These are phyloP conservation scores for Artemisiospiza belli DNA, from an alignment of 2,113 vertebrate genomes.

Conservation along the genomic window DNA sequence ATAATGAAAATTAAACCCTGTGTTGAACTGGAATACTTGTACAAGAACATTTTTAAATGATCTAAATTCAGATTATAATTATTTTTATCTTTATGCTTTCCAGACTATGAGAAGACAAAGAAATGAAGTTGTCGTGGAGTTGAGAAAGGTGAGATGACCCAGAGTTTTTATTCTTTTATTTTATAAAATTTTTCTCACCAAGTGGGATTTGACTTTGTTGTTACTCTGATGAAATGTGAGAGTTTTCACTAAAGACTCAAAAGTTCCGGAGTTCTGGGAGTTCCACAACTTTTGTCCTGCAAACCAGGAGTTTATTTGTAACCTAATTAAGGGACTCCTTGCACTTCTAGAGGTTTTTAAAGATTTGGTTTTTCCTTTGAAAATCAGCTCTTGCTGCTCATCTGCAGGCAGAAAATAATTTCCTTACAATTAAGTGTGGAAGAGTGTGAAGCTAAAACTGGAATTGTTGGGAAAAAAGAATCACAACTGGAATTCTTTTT, in stretches of 20 bases:
- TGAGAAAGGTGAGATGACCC: conserved; percentile 88
- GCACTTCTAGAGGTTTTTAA: neutral
- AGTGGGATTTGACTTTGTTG: neutral
- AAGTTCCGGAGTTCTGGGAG: neutral
- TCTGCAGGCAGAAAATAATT: neutral
- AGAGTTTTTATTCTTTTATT: neutral
- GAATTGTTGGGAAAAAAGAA: neutral
- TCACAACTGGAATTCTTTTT: neutral
- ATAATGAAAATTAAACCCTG: neutral
- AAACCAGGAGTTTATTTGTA: neutral
- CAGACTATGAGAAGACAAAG: conserved; percentile 99
- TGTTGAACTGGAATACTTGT: neutral
- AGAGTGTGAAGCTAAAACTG: neutral
- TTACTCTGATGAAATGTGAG: neutral
- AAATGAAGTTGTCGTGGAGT: conserved; percentile 97
- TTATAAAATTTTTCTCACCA: neutral
- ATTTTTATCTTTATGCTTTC: conserved; percentile 40
- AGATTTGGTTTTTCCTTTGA: neutral
- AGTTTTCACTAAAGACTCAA: neutral
- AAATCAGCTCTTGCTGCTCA: neutral
- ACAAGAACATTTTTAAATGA: neutral
- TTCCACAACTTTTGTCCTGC: neutral
- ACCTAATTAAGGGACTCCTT: neutral
- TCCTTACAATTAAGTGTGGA: neutral
- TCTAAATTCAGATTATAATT: neutral